Percentiles rank a stretch among this genome's conserved stretches.
These are phyloP conservation scores for Calliscelio sp. DNA, from an alignment of 2,888 invertebrate species.

Conservation along the genomic window DNA sequence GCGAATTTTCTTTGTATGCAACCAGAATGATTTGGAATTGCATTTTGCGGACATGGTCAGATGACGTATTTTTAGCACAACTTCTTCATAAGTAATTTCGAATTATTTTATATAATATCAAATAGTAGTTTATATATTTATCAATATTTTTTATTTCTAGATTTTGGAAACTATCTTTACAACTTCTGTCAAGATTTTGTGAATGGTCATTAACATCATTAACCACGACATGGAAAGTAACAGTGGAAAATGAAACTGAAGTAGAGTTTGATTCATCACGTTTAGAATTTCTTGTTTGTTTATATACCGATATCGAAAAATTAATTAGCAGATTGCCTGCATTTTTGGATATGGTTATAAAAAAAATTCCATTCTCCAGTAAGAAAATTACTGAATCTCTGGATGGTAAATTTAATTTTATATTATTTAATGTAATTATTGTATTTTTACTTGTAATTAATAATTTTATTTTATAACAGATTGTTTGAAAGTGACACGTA, in stretches of 20 bases:
- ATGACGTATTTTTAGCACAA: conserved; percentile 92
- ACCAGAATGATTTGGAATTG: conserved; percentile 87
- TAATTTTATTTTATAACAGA: conserved; percentile 68
- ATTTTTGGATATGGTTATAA: conserved; percentile 78
- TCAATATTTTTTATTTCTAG: conserved; percentile 84
- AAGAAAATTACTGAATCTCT: conserved; percentile 77
- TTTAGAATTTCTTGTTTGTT: conserved; percentile 84
- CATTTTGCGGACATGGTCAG: conserved; percentile 90
- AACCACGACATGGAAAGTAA: conserved; percentile 80
- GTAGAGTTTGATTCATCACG: conserved; percentile 78
- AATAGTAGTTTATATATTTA: not conserved
- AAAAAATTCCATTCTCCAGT: conserved; percentile 77
- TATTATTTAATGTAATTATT: not conserved
- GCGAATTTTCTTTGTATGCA: conserved; percentile 82
- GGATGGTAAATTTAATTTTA: conserved; percentile 76
- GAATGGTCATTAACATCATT: conserved; percentile 88
- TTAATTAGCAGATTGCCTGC: conserved; percentile 81
- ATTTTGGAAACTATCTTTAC: conserved; percentile 95
- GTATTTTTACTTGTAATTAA: not conserved
- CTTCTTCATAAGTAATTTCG: conserved; percentile 89
- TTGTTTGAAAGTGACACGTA: conserved; percentile 75
- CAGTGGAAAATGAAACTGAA: conserved; percentile 76
- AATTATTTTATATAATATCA: not conserved
- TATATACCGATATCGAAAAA: conserved; percentile 85
- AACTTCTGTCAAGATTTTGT: conserved; percentile 92